These are phyloP conservation scores for Carettochelys insculpta DNA, from an alignment of 2,113 vertebrate genomes.

Conservation along the genomic window DNA sequence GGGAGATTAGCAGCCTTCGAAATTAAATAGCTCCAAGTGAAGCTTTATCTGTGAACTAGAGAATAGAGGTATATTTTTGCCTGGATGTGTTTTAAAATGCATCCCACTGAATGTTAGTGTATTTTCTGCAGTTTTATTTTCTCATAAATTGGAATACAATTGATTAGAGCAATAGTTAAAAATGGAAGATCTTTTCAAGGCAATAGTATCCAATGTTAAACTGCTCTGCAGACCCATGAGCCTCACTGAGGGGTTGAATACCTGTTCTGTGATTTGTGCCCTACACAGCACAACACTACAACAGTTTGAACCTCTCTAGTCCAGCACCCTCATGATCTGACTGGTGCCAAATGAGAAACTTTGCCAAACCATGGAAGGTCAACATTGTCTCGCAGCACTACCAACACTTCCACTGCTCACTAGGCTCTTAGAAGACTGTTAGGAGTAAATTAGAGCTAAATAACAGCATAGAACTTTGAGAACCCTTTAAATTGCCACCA, in stretches of 20 bases:
- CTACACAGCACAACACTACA: background rate
- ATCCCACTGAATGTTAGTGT: background rate
- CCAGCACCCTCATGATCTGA: too few relatives aligned
- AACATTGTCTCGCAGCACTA: too few relatives aligned
- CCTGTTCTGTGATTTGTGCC: background rate
- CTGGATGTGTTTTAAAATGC: background rate
- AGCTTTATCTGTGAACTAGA: background rate
- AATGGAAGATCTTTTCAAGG: background rate
- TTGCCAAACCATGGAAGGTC: too few relatives aligned
- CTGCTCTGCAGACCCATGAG: background rate
- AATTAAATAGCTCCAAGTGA: background rate
- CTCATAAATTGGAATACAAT: background rate
- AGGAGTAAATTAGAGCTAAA: too few relatives aligned
- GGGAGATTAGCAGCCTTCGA: background rate
- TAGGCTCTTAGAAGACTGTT: too few relatives aligned
- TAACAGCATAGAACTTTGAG: too few relatives aligned
- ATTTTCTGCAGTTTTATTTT: background rate
- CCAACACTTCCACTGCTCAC: too few relatives aligned
- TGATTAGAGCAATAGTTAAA: background rate
- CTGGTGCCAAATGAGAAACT: too few relatives aligned
- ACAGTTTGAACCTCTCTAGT: too few relatives aligned
- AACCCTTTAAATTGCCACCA: too few relatives aligned
- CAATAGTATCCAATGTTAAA: background rate
- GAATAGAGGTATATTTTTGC: background rate
- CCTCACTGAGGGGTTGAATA: background rate